Conservation (phyloP, 2,797 vertebrate species). For the Neosilurus hyrtlii region DNA sequence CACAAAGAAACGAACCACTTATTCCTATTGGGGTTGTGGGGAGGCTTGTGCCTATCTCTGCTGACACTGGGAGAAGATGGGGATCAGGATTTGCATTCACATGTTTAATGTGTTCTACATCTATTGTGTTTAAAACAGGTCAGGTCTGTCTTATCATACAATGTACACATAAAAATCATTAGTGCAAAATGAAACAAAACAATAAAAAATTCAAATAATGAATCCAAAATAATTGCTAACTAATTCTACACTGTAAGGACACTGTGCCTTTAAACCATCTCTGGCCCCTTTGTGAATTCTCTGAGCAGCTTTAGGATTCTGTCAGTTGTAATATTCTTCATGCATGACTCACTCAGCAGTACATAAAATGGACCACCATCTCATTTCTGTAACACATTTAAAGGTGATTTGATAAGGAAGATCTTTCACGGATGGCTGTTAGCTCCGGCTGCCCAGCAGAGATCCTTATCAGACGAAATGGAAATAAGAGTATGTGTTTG, state of each 20-base stretch:
- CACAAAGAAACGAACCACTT: too few relatives aligned
- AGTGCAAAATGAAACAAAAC: too few relatives aligned
- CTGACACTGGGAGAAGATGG: too few relatives aligned
- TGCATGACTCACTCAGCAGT: neutral
- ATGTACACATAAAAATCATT: too few relatives aligned
- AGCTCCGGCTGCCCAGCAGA: neutral
- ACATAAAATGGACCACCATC: neutral
- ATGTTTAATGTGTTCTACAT: too few relatives aligned
- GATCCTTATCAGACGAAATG: neutral
- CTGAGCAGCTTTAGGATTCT: neutral
- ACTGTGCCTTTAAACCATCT: neutral
- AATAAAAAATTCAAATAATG: neutral
- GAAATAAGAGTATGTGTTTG: constrained; percentile 14
- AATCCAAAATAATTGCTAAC: neutral
- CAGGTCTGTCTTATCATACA: too few relatives aligned
- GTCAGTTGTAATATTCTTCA: neutral
- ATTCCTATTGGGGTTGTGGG: too few relatives aligned
- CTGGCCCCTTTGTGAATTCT: neutral
- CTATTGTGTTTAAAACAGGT: too few relatives aligned
- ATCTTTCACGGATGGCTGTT: neutral
- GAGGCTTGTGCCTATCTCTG: too few relatives aligned
- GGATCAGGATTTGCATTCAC: too few relatives aligned
- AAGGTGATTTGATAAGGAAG: neutral
- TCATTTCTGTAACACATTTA: neutral
- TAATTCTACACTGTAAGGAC: neutral